Conservation (phyloP, 2,888 invertebrate species). For the Lordiphosa andalusiaca region DNA sequence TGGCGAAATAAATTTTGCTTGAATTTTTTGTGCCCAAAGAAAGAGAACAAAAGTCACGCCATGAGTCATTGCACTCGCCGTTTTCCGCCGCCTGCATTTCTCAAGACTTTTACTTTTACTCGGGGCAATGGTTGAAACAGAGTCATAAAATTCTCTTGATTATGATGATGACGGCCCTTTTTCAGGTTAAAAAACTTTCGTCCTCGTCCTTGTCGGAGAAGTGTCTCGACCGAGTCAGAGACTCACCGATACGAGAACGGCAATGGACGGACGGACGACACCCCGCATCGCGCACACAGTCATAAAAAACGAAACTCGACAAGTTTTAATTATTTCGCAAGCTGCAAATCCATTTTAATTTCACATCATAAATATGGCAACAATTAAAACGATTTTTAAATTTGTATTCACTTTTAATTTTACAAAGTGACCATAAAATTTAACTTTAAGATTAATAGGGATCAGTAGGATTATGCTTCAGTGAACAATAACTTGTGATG, state of each 20-base stretch:
- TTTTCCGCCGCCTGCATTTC: slow-evolving; percentile 1
- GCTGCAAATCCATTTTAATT: slow-evolving; percentile 12
- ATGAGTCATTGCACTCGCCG: slow-evolving; percentile 66
- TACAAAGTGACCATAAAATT: no score
- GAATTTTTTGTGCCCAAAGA: slow-evolving; percentile 48
- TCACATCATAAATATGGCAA: slow-evolving; percentile 1
- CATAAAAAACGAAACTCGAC: slow-evolving; percentile 17
- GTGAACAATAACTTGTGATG: no score
- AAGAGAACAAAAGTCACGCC: slow-evolving; percentile 75
- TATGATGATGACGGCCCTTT: slow-evolving; percentile 11
- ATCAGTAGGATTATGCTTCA: no score
- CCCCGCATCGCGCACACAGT: no score
- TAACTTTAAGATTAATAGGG: no score
- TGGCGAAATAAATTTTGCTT: slow-evolving; percentile 41
- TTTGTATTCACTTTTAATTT: no score
- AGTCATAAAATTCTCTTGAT: slow-evolving; percentile 26
- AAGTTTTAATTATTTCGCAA: slow-evolving; percentile 36
- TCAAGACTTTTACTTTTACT: slow-evolving; percentile 38
- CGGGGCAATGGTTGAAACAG: slow-evolving; percentile 31
- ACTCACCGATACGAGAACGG: no score
- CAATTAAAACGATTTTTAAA: neutral
- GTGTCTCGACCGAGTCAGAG: slow-evolving; percentile 1
- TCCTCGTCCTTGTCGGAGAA: slow-evolving; percentile 30
- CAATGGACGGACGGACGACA: no score
- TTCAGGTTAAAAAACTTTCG: slow-evolving; percentile 44